phyloP scores from a whole-genome alignment of 2,113 vertebrate species.

The Lycaon pictus region DNA sequence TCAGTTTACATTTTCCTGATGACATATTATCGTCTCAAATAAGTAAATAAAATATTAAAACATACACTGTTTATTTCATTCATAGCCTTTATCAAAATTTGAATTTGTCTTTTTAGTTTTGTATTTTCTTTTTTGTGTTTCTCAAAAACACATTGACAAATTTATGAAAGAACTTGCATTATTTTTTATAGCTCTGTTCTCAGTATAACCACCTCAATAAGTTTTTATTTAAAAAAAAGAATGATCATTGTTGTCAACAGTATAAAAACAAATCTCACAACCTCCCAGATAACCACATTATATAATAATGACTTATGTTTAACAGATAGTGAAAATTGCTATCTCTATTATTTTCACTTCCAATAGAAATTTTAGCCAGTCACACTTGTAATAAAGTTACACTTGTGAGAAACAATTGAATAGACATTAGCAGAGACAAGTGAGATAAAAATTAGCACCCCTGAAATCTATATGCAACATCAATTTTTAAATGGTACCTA shows the following conservation, averaged over 20 bases:
- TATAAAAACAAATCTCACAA: background rate
- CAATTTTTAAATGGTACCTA: constrained; percentile 67
- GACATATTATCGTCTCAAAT: background rate
- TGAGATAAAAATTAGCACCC: background rate
- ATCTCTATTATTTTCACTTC: background rate
- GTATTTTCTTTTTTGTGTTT: background rate
- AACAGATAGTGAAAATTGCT: background rate
- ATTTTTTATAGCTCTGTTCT: background rate
- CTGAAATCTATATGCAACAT: constrained; percentile 55
- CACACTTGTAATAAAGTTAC: background rate
- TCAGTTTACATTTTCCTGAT: background rate
- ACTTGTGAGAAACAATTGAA: background rate
- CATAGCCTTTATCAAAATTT: background rate
- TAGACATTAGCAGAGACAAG: background rate
- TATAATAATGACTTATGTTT: background rate
- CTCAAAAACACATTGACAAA: background rate
- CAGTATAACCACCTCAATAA: background rate
- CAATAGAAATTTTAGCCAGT: background rate
- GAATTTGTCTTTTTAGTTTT: background rate
- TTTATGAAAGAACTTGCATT: background rate
- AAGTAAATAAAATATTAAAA: too few species aligned
- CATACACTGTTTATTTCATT: background rate
- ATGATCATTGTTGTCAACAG: background rate
- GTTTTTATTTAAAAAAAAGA: background rate
- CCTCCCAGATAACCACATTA: background rate